Conservation (phyloP, 2,888 invertebrate genomes). For the Aporophyla lueneburgensis region DNA sequence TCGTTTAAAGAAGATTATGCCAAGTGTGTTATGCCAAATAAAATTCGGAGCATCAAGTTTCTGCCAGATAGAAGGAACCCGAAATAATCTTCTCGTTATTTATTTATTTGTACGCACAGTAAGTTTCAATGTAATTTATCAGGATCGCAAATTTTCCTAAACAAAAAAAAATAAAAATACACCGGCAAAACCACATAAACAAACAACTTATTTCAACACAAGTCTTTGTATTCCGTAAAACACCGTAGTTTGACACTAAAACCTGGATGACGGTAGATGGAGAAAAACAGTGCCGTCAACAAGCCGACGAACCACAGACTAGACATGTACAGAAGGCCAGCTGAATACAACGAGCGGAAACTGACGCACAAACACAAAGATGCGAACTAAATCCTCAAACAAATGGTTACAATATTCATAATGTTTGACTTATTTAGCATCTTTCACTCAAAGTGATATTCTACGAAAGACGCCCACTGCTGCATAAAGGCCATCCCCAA, state of each 20-base stretch:
- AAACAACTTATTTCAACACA: constrained; percentile 25
- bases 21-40: too few species aligned
- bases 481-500: too few species aligned
- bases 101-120: background rate
- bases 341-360: background rate
- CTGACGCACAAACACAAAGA: too few species aligned
- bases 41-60: too few species aligned
- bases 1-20: too few species aligned
- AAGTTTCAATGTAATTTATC: background rate
- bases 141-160: background rate
- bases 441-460: too few species aligned
- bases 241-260: constrained; percentile 38
- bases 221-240: background rate
- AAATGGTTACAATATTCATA: background rate
- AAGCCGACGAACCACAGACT: background rate
- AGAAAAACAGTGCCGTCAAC: background rate
- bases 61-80: too few species aligned
- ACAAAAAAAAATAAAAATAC: background rate
- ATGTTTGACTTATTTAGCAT: background rate
- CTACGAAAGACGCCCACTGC: too few species aligned
- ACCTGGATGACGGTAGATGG: background rate
- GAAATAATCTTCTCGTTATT: background rate
- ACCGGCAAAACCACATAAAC: background rate
- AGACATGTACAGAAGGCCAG: background rate
- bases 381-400: too few species aligned